Conservation (phyloP, 2,888 invertebrate genomes). For the Caenorhabditis panamensis region DNA sequence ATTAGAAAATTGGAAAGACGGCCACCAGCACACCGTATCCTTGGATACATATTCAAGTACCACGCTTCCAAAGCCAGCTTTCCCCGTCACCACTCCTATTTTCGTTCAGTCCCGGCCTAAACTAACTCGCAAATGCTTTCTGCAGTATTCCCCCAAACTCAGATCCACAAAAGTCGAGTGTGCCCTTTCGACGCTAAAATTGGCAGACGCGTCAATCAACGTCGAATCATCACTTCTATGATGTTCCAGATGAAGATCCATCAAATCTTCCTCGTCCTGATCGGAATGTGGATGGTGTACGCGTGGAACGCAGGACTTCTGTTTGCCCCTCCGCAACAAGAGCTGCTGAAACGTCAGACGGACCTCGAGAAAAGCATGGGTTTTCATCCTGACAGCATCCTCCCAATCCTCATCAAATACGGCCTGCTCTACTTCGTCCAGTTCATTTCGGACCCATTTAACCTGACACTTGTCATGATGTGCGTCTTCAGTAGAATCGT, state of each 20-base stretch:
- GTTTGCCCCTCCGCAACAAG: not conserved
- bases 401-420: not conserved
- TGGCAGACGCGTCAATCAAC: not conserved
- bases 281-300: slow-evolving; percentile 14
- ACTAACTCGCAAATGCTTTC: not conserved
- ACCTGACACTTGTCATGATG: slow-evolving; percentile 27
- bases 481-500: slow-evolving; percentile 16
- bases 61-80: not conserved
- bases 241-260: slow-evolving; percentile 7
- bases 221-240: not conserved
- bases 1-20: not conserved
- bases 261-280: not conserved
- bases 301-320: slow-evolving; percentile 11
- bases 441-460: slow-evolving; percentile 19
- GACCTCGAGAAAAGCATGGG: not conserved
- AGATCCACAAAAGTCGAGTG: not conserved
- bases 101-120: not conserved
- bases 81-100: not conserved
- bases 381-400: not conserved
- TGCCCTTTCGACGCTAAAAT: not conserved
- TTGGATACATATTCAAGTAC: slow-evolving; percentile 9
- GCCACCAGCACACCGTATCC: slow-evolving; percentile 4
- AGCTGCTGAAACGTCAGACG: not conserved
- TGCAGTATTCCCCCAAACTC: not conserved
- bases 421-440: not conserved